Conservation (phyloP, 2,113 vertebrate species). For the Malurus alboscapulatus region DNA sequence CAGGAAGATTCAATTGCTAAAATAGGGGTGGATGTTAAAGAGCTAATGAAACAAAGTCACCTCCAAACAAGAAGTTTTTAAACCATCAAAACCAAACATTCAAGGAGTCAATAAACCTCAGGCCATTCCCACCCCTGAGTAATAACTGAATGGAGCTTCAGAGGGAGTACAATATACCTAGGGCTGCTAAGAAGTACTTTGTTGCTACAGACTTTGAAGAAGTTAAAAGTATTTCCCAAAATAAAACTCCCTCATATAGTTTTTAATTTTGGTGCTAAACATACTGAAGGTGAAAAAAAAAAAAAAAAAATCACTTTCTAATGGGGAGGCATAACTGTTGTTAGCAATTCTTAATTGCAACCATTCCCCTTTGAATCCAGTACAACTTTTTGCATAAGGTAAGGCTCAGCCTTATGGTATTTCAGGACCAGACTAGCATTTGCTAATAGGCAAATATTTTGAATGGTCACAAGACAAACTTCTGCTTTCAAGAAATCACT, state of each 20-base stretch:
- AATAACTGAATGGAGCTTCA: not conserved
- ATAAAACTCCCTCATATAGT: not conserved
- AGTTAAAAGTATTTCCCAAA: not conserved
- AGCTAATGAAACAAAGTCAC: not conserved
- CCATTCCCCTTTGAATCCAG: not conserved
- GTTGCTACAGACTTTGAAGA: not conserved
- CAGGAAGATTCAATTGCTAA: slow-evolving; percentile 3
- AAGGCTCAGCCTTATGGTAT: not conserved
- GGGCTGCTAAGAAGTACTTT: not conserved
- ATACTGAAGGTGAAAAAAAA: not conserved
- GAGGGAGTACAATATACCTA: not conserved
- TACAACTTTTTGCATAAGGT: not conserved
- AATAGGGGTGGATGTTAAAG: not conserved
- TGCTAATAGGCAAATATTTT: not conserved
- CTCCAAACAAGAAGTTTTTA: not conserved
- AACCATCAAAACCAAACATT: not conserved
- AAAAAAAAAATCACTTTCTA: not conserved
- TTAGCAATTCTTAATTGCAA: not conserved
- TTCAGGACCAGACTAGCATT: not conserved
- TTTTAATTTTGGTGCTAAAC: not conserved
- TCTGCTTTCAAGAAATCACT: not conserved
- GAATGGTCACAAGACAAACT: not conserved
- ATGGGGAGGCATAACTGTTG: not conserved
- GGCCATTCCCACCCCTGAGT: not conserved
- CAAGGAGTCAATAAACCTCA: not conserved